phyloP scores from a whole-genome alignment of 1,140 invertebrate species.

The Dreissena rostriformis region DNA sequence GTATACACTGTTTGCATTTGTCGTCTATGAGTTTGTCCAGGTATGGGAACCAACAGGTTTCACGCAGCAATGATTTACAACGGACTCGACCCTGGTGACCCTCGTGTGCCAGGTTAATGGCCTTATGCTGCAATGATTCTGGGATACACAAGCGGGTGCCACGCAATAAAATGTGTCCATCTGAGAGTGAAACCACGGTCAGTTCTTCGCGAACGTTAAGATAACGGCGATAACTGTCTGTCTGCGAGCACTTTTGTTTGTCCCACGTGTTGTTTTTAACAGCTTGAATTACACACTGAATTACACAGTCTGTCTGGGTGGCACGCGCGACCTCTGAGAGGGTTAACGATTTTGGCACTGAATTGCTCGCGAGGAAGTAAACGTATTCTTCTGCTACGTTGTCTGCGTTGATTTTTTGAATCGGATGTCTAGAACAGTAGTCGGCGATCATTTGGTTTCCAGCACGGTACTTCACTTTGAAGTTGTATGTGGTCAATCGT shows the following conservation, averaged over 20 bases:
- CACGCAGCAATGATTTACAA: constrained; percentile 25
- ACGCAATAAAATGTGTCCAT: not conserved
- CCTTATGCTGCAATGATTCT: not conserved
- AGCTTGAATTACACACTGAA: constrained; percentile 1
- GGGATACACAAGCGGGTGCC: no score
- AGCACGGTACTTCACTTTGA: constrained; percentile 46
- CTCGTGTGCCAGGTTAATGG: not conserved
- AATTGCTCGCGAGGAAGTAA: no score
- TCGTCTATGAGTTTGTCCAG: constrained; percentile 14
- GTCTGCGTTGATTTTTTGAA: not conserved
- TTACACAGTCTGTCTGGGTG: not conserved
- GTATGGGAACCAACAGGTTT: constrained; percentile 24
- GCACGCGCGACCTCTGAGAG: not conserved
- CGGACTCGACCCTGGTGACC: not conserved
- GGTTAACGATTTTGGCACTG: not conserved
- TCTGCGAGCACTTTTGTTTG: not conserved
- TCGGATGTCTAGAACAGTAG: constrained; percentile 27
- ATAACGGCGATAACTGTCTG: no score
- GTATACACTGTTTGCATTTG: constrained; percentile 14
- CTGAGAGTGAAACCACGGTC: no score
- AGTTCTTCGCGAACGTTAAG: no score
- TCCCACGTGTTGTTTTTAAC: not conserved
- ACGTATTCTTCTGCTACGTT: no score
- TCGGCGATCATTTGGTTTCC: constrained; percentile 44
- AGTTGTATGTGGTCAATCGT: constrained; percentile 36